phyloP scores from a whole-genome alignment of 2,888 invertebrate species.

The Nemotelus pantherinus region DNA sequence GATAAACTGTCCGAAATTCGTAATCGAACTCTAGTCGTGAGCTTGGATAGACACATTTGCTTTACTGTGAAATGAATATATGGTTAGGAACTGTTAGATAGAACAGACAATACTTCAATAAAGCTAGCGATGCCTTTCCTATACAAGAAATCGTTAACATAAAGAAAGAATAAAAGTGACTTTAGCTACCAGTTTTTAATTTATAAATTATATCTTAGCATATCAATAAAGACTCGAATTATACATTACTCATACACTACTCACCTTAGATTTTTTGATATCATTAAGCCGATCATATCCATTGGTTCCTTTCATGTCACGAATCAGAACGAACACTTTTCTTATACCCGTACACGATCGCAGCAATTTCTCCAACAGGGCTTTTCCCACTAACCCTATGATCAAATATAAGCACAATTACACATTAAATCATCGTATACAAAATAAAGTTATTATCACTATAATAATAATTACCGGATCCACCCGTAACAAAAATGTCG shows the following conservation, averaged over 20 bases:
- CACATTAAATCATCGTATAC: not conserved
- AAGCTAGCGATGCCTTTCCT: no score
- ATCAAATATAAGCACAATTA: not conserved
- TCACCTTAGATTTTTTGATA: conserved; percentile 66
- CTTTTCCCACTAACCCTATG: conserved; percentile 84
- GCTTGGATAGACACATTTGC: no score
- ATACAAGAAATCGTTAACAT: no score
- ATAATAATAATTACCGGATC: conserved; percentile 65
- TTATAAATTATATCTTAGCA: no score
- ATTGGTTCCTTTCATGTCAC: conserved; percentile 73
- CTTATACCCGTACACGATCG: conserved; percentile 78
- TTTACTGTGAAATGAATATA: no score
- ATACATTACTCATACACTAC: not conserved
- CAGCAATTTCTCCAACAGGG: conserved; percentile 82
- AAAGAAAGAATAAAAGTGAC: no score
- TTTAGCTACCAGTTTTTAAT: no score
- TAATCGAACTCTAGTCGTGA: no score
- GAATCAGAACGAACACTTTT: conserved; percentile 76
- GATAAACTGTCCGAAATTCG: no score
- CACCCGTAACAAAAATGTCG: conserved; percentile 79
- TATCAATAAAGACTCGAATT: no score
- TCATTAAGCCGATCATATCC: conserved; percentile 71
- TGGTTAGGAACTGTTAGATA: no score
- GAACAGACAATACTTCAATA: no score
- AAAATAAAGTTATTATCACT: not conserved